Evolutionary conservation across 2,113 vertebrate genomes (phyloP).

Genomic region (Carassius carassius): DNA sequence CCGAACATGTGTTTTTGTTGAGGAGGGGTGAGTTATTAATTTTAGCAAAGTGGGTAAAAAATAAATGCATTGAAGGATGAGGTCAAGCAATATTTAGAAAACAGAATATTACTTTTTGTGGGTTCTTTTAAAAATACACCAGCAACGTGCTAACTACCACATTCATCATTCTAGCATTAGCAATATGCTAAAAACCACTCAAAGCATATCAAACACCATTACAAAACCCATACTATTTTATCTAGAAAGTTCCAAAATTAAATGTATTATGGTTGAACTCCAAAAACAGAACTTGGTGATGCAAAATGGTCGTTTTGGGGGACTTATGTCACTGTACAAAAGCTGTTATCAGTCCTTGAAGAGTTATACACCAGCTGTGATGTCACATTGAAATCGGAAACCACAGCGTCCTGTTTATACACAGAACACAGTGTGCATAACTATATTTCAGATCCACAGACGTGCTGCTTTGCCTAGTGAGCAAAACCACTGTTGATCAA

Average conservation of each 20-base stretch:
- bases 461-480: neutral
- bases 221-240: neutral
- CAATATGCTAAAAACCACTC: neutral
- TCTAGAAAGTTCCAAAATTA: neutral
- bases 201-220: neutral
- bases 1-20: neutral
- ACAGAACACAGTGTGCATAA: conserved; percentile 13
- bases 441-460: neutral
- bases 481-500: neutral
- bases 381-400: conserved; percentile 58
- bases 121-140: neutral
- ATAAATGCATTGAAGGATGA: neutral
- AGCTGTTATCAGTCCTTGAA: conserved; percentile 33
- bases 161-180: neutral
- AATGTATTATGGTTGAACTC: neutral
- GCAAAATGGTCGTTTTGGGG: conserved; percentile 18
- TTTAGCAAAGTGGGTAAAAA: neutral
- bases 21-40: neutral
- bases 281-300: neutral
- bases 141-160: neutral
- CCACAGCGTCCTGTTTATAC: conserved; percentile 55
- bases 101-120: neutral
- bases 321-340: conserved; percentile 44
- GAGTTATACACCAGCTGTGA: conserved; percentile 39
- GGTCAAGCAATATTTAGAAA: neutral